Conservation (phyloP, 2,888 invertebrate species). For the Netelia virgata region DNA sequence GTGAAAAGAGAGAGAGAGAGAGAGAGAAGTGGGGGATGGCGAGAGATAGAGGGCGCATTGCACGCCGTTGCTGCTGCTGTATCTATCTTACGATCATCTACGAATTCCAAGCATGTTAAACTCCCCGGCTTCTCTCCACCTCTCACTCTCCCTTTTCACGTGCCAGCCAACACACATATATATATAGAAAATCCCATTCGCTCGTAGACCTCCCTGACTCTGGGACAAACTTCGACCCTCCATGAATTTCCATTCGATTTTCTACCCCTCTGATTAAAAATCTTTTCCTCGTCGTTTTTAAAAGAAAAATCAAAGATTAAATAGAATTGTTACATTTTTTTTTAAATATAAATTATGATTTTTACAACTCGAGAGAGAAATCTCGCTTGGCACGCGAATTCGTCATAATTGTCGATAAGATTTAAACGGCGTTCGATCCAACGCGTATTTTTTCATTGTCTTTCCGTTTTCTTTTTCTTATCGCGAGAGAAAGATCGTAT, state of each 20-base stretch:
- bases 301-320: too few relatives aligned
- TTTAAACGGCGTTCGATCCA: background rate
- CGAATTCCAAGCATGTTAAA: conserved; percentile 63
- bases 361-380: too few relatives aligned
- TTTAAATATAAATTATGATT: too few relatives aligned
- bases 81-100: conserved; percentile 65
- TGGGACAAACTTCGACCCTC: too few relatives aligned
- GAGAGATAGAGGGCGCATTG: conserved; percentile 60
- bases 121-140: conserved; percentile 23
- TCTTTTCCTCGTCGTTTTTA: too few relatives aligned
- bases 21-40: conserved; percentile 40
- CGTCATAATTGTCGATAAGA: background rate
- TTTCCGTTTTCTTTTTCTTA: conserved; percentile 29
- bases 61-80: conserved; percentile 42
- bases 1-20: background rate
- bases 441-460: background rate
- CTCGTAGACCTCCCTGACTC: conserved; percentile 29
- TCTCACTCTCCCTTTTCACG: conserved; percentile 47
- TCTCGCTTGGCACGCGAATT: too few relatives aligned
- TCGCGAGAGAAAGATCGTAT: conserved; percentile 52
- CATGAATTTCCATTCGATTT: too few relatives aligned
- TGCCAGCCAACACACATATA: background rate
- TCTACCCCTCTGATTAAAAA: too few relatives aligned
- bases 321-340: too few relatives aligned
- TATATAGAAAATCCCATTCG: background rate